Evolutionary conservation across 64 coral and sea anemone species (phyloP), one percentile per base, ranked within the genome.

Genomic region (Porites australiensis): DNA sequence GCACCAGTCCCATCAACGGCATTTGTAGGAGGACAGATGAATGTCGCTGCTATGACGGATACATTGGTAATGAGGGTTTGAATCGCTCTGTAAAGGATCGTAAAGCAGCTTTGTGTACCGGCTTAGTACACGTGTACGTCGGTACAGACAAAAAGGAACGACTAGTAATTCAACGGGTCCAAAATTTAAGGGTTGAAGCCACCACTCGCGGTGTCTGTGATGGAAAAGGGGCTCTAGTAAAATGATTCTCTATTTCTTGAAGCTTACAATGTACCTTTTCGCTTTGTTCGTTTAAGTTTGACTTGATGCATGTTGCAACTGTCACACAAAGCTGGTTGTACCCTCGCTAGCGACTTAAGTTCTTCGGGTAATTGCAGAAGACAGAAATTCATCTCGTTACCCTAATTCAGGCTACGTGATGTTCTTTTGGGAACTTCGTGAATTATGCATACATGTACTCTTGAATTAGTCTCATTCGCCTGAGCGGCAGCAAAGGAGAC

Each of bases 21-120:
- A 53, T 94, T 12, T 94, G 93, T 14, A 59, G 72, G 93, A 83
- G 51, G 79, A 94, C 87, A 76, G 79, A 90, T 58, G 18, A 77
- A 6, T 94, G 92, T 82, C 92, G 64, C 59, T 94, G 92, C 52
- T 64, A 77, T 82, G 92, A 94, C 49, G 92, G 92, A 52, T 94
- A 77, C 62, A 94, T 89, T 6, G 92, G 92, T 89, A 94, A 75
- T 43, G 8, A 71, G 68, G 19, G 68, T 71, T 44, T 58, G 3
- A 58, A 53, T 37, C 12, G 68, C n/a, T 71, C 19, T 3, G 4
- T 23, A 23, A 71, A 2, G 68, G 19, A 71, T 23, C 54, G 67
- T 70, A 3, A 70, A 20, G 64, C 64, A 66, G 27, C 27, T 37
- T 37, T 37, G 27, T 37, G 27, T 37, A 37, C 27, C 27, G 64